Base-by-base conservation (phyloP, 2,797 vertebrate genomes). In the Oreochromis mossambicus region DNA sequence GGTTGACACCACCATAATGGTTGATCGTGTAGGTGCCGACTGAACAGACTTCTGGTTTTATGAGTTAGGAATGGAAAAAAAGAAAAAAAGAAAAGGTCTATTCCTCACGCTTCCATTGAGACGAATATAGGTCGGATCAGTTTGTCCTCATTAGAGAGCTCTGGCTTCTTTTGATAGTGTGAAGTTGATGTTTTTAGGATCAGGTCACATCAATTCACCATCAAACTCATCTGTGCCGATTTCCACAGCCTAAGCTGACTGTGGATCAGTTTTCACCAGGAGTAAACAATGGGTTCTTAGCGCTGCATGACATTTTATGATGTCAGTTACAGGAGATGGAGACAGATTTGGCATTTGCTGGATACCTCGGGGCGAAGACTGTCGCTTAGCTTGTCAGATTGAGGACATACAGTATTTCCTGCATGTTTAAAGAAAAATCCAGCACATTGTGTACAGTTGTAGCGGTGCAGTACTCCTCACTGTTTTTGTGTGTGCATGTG, bases 91-190 rank as follows among this genome's bases (percentile, higher is more conserved):
- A 63, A 63, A 63, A 63, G 58, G 11, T 63, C 58, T 82, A 70
- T 91, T 87, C 80, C 80, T 83, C 52, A 63, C 68, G 63, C 38
- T 85, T 82, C 77, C 68, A 80, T 86, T 79, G 61, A 84, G 81
- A 86, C 88, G 86, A 94, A 95, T 95, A 88, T 93, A 92, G 94
- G 92, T 94, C 91, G 87, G 70, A 87, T 78, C 87, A 38, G 51
- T 92, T 85, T 92, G 91, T 87, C 93, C 92, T 94, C 92, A 92
- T 95, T 94, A 92, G 87, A 36, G 83, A 85, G 85, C 90, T 87
- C 85, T 80, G 81, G 56, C 88, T 88, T 87, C 87, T 86, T 87
- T 87, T 52, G 9, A 54, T 82, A 54, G 89, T 79, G 79, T 76
- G 89, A 76, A 83, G 88, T 82, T 90, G 85, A 94, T 89, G 32